Conservation (phyloP, 2,797 vertebrate genomes). For the Pogonophryne albipinna region DNA sequence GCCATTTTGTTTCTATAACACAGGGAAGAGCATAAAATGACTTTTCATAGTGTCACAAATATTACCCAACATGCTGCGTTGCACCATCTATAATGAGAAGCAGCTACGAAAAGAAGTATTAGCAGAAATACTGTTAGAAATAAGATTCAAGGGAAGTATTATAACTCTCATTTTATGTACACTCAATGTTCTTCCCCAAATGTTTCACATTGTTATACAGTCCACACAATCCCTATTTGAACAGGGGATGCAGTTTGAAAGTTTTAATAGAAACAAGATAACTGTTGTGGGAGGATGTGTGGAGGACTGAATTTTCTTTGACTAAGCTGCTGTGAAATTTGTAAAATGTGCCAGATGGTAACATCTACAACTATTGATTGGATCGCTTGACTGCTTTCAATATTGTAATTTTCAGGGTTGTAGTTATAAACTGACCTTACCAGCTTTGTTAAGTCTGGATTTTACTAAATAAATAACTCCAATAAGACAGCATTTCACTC, state of each 20-base stretch:
- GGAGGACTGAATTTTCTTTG: not conserved
- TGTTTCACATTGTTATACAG: not conserved
- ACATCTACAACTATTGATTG: not conserved
- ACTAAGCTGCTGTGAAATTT: conserved; percentile 8
- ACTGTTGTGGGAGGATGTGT: not conserved
- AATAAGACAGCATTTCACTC: too few relatives aligned
- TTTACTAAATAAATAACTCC: too few relatives aligned
- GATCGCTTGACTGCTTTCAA: not conserved
- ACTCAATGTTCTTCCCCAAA: not conserved
- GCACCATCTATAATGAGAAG: not conserved
- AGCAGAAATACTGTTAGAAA: too few relatives aligned
- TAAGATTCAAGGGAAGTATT: too few relatives aligned
- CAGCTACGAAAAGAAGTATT: not conserved
- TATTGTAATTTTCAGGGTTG: not conserved
- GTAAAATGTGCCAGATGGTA: not conserved
- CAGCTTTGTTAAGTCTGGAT: too few relatives aligned
- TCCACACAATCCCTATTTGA: not conserved
- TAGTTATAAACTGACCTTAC: not conserved
- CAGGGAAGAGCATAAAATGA: conserved; percentile 44
- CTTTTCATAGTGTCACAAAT: conserved; percentile 28
- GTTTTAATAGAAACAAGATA: not conserved
- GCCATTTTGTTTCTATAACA: conserved; percentile 78
- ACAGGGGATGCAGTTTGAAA: not conserved
- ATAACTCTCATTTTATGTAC: too few relatives aligned
- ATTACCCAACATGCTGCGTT: conserved; percentile 13